Evolutionary conservation across 92 coral and sea anemone species (phyloP).

Genomic region (Diadumene lineata): DNA sequence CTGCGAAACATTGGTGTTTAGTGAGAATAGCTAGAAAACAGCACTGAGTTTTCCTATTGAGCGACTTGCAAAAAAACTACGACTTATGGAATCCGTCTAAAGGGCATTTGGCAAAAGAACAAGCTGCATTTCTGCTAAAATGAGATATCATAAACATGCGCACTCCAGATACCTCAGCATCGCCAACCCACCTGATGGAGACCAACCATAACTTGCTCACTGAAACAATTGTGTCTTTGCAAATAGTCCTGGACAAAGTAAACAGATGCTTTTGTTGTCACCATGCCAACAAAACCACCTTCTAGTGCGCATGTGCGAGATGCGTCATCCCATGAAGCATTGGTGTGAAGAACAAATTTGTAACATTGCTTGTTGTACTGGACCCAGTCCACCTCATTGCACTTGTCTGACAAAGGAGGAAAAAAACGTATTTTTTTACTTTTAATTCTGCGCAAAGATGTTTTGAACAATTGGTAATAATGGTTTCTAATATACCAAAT

Average conservation of each 20-base stretch:
- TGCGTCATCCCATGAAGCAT: conserved; percentile 11
- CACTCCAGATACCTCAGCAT: not conserved
- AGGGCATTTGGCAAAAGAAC: too few species aligned
- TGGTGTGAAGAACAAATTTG: conserved; percentile 21
- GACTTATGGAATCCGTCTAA: too few species aligned
- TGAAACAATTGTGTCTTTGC: not conserved
- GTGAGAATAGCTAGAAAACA: too few species aligned
- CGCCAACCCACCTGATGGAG: conserved; percentile 25
- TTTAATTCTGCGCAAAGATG: too few species aligned
- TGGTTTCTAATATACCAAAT: too few species aligned
- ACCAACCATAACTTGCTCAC: conserved; percentile 20
- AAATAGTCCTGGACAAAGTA: conserved; percentile 5
- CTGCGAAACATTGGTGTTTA: too few species aligned
- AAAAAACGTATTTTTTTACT: too few species aligned
- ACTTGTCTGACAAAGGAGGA: conserved; percentile 2
- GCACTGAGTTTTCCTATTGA: too few species aligned
- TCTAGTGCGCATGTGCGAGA: conserved; percentile 25
- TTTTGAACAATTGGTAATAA: too few species aligned
- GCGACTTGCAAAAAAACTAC: too few species aligned
- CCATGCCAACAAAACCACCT: conserved; percentile 16
- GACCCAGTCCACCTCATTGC: conserved; percentile 12
- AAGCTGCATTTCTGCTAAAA: too few species aligned
- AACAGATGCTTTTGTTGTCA: not conserved
- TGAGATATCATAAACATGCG: not conserved
- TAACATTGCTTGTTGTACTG: conserved; percentile 13